Percentiles rank a stretch among this genome's conserved stretches.
phyloP scores from a whole-genome alignment of 2,797 vertebrate species.

The Acrocephalus scirpaceus region DNA sequence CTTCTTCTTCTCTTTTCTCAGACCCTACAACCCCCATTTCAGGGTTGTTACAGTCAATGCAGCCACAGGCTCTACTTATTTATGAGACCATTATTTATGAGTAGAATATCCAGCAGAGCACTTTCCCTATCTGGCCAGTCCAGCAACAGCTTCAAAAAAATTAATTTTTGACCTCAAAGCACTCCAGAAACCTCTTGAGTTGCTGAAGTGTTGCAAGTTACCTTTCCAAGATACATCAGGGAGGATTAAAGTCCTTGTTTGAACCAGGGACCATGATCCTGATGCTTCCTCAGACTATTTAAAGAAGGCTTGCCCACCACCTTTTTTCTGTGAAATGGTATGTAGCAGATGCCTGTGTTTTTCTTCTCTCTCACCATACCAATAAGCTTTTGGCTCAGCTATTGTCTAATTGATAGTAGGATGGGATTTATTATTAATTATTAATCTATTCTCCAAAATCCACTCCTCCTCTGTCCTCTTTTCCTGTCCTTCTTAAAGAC shows the following conservation, averaged over 20 bases:
- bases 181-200: neutral
- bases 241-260: neutral
- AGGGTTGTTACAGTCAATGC: neutral
- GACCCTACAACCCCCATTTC: neutral
- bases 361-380: neutral
- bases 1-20: neutral
- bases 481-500: neutral
- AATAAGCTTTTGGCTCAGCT: neutral
- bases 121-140: neutral
- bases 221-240: neutral
- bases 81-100: neutral
- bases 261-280: fast-evolving
- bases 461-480: neutral
- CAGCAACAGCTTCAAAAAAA: neutral
- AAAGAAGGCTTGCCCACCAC: neutral
- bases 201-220: neutral
- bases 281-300: neutral
- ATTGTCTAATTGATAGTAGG: fast-evolving
- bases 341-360: neutral
- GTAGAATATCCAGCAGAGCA: neutral
- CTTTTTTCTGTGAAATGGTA: neutral
- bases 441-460: neutral
- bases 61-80: neutral
- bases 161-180: neutral
- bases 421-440: neutral